Evolutionary conservation across 1,140 invertebrate genomes (phyloP).

Genomic region (Parasteatoda tepidariorum): DNA sequence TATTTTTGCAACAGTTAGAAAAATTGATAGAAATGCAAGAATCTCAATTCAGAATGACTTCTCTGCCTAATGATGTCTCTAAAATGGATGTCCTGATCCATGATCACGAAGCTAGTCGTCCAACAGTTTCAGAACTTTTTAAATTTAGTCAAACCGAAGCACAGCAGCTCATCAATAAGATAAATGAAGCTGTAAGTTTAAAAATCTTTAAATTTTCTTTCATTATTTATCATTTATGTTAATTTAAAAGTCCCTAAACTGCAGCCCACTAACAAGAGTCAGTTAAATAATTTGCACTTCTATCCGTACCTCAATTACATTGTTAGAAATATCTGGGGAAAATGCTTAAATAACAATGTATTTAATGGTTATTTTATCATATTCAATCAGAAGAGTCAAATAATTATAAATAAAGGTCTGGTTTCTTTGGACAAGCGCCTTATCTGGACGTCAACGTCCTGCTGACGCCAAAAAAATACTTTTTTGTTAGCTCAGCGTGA

Average conservation of each 20-base stretch:
- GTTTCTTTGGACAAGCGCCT: too few relatives aligned
- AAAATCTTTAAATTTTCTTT: neutral
- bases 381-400: too few relatives aligned
- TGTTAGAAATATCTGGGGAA: too few relatives aligned
- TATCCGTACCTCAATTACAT: too few relatives aligned
- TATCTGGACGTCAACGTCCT: too few relatives aligned
- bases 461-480: too few relatives aligned
- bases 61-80: slow-evolving; percentile 69
- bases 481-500: too few relatives aligned
- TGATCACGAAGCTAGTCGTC: slow-evolving; percentile 74
- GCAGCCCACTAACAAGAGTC: neutral
- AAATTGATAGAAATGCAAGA: slow-evolving; percentile 71
- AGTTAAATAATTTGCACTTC: too few relatives aligned
- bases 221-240: neutral
- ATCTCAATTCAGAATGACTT: slow-evolving; percentile 68
- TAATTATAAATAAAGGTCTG: too few relatives aligned
- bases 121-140: slow-evolving; percentile 74
- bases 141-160: slow-evolving; percentile 75
- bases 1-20: slow-evolving; percentile 68
- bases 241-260: neutral
- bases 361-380: too few relatives aligned
- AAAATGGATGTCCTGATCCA: slow-evolving; percentile 69
- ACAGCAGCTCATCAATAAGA: slow-evolving; percentile 75
- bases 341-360: too few relatives aligned
- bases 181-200: slow-evolving; percentile 74